Evolutionary conservation across 2,113 vertebrate species (phyloP).

Genomic region (Ammodytes dubius): DNA sequence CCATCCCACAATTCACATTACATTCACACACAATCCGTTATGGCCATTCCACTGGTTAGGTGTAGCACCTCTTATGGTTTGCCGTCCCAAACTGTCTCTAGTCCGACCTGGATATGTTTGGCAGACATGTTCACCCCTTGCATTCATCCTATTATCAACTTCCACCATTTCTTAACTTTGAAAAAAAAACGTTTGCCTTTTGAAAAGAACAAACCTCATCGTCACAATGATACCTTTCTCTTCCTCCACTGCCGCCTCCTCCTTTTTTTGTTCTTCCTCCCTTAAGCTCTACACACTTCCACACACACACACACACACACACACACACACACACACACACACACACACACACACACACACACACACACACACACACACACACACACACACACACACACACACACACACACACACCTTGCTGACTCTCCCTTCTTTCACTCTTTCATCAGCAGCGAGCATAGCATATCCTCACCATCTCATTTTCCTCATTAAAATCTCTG

Average conservation of each 20-base stretch:
- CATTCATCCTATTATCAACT: slow-evolving; percentile 38
- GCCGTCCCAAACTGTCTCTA: slow-evolving; percentile 48
- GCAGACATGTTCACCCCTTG: slow-evolving; percentile 28
- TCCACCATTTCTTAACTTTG: slow-evolving; percentile 44
- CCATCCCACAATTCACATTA: slow-evolving; percentile 44
- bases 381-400: no score
- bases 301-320: no score
- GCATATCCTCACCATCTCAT: slow-evolving; percentile 32
- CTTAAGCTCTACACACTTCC: slow-evolving; percentile 37
- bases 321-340: no score
- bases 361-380: no score
- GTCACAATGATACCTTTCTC: slow-evolving; percentile 39
- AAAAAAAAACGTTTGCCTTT: slow-evolving; percentile 45
- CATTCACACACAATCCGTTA: slow-evolving; percentile 27
- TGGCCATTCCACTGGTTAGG: slow-evolving; percentile 38
- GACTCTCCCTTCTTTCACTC: slow-evolving; percentile 38
- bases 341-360: no score
- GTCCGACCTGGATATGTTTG: slow-evolving; percentile 64
- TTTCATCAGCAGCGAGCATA: slow-evolving; percentile 56
- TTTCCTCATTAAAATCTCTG: slow-evolving; percentile 63
- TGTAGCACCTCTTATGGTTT: slow-evolving; percentile 47
- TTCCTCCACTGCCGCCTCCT: slow-evolving; percentile 4
- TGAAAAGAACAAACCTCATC: slow-evolving; percentile 40
- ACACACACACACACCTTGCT: neutral
- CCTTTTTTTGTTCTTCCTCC: slow-evolving; percentile 29